These are phyloP conservation scores for Rhabdomys pumilio DNA, from an alignment of 2,797 vertebrate genomes.

Conservation along the genomic window DNA sequence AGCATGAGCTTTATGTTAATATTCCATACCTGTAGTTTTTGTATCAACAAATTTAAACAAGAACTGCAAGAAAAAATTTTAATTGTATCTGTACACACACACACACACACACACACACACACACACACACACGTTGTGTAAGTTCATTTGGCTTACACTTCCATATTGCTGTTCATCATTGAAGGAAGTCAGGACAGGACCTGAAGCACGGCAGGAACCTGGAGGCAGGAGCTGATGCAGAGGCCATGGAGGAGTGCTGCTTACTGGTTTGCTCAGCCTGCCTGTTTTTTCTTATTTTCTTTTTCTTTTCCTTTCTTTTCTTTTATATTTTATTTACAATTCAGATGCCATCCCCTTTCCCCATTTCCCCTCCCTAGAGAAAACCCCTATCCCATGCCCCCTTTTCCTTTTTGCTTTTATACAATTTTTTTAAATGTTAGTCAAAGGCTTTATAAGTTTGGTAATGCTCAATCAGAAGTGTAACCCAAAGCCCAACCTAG, in stretches of 20 bases:
- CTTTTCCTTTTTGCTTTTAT: no score
- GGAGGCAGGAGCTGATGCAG: not conserved
- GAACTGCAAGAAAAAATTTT: not conserved
- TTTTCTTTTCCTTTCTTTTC: no score
- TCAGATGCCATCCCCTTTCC: no score
- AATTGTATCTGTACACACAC: not conserved
- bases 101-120: not conserved
- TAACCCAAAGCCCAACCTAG: no score
- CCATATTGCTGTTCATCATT: not conserved
- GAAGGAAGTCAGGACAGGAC: not conserved
- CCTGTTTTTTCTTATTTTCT: no score
- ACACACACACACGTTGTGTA: not conserved
- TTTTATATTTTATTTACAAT: no score
- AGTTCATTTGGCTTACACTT: not conserved
- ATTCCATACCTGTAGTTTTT: not conserved
- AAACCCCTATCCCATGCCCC: no score
- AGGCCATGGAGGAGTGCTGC: not conserved
- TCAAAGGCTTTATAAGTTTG: no score
- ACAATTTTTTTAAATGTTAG: no score
- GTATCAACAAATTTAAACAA: not conserved
- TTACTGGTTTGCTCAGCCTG: no score
- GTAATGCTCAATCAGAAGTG: no score
- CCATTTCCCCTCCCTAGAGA: no score
- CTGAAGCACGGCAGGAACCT: not conserved
- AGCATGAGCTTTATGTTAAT: not conserved